Evolutionary conservation across 2,113 vertebrate genomes (phyloP).

Genomic region (Cepphus grylle): DNA sequence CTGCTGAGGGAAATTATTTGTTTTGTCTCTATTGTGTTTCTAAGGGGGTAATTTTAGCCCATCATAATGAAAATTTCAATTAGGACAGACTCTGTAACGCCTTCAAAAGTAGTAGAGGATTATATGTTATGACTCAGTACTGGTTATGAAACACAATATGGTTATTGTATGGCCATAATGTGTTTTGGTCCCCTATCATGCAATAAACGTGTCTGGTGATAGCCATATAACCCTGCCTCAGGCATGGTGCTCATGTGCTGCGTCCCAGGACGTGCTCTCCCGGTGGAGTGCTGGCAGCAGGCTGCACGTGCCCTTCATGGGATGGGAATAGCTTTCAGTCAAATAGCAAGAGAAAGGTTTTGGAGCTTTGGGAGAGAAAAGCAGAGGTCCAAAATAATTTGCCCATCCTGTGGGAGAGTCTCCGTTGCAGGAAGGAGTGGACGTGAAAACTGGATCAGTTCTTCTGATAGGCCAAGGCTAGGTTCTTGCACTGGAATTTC

Average conservation of each 20-base stretch:
- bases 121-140: background rate
- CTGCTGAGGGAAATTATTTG: background rate
- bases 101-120: background rate
- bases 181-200: background rate
- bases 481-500: background rate
- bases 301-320: rapidly evolving
- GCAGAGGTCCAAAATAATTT: background rate
- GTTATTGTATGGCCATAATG: background rate
- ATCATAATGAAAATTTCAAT: background rate
- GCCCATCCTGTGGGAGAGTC: background rate
- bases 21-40: background rate
- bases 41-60: background rate
- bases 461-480: background rate
- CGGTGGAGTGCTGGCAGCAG: background rate
- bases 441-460: background rate
- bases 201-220: background rate
- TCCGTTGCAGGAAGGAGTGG: background rate
- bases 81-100: background rate
- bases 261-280: background rate
- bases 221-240: rapidly evolving
- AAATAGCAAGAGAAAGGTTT: background rate
- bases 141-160: background rate
- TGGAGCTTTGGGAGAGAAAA: background rate
- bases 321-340: background rate
- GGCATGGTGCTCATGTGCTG: background rate